These are phyloP conservation scores for Aplocera efformata DNA, from an alignment of 2,888 invertebrate genomes.

Conservation along the genomic window DNA sequence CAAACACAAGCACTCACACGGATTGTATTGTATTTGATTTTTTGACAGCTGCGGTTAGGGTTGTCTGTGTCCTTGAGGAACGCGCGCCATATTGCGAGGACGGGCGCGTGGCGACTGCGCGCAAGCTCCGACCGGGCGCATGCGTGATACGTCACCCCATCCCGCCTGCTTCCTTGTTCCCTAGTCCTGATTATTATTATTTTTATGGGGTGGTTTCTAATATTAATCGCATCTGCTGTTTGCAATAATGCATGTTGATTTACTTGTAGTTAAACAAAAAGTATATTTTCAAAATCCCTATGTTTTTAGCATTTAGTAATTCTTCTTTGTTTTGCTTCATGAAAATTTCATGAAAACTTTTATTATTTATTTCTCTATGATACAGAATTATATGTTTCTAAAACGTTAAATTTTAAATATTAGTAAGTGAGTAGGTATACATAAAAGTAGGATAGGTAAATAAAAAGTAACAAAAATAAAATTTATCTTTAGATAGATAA, in stretches of 20 bases:
- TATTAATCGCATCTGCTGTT: conserved; percentile 8
- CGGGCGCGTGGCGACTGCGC: conserved; percentile 78
- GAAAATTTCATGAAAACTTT: no score
- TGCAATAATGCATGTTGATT: not conserved
- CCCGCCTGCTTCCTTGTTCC: conserved; percentile 21
- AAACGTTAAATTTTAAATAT: no score
- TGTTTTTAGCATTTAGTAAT: not conserved
- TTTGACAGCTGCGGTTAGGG: conserved; percentile 35
- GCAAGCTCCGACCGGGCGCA: conserved; percentile 58
- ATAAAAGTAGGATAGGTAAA: no score
- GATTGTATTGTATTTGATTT: conserved; percentile 21
- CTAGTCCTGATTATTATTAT: not conserved
- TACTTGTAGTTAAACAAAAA: no score
- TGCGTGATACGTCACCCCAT: conserved; percentile 61
- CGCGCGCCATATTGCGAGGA: conserved; percentile 70
- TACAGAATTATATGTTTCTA: no score
- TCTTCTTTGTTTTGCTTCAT: no score
- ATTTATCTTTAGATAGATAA: no score
- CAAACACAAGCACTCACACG: conserved; percentile 26
- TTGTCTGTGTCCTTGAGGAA: conserved; percentile 69
- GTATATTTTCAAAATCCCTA: no score
- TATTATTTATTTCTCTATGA: no score
- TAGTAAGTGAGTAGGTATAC: no score
- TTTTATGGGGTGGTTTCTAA: conserved; percentile 4
- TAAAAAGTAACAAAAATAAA: no score